These are phyloP conservation scores for Nycteola revayana DNA, from an alignment of 2,888 invertebrate genomes.

Conservation along the genomic window DNA sequence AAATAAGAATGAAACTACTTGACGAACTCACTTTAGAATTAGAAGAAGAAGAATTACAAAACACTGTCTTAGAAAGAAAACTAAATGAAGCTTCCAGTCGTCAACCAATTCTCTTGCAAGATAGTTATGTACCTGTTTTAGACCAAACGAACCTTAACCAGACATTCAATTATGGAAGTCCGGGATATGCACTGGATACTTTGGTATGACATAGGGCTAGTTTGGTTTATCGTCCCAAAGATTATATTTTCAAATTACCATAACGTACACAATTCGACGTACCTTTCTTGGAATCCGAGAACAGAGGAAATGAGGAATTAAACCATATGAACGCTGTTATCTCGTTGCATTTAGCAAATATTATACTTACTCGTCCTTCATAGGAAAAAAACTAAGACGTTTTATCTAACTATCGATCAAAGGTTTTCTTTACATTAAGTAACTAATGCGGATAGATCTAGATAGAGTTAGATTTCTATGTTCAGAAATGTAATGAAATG, in stretches of 20 bases:
- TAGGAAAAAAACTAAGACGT: no score
- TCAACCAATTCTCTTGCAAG: conserved; percentile 70
- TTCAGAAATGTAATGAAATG: no score
- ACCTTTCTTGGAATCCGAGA: no score
- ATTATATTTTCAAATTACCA: conserved; percentile 39
- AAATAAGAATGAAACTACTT: conserved; percentile 76
- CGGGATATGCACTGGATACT: conserved; percentile 68
- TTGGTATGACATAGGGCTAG: conserved; percentile 68
- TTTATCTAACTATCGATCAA: no score
- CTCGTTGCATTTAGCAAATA: no score
- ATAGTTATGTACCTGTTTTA: conserved; percentile 71
- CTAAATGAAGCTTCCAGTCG: conserved; percentile 70
- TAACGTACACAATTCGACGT: no score
- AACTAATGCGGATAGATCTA: no score
- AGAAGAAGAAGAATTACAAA: conserved; percentile 74
- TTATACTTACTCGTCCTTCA: no score
- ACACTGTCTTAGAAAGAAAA: conserved; percentile 71
- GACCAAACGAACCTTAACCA: conserved; percentile 51
- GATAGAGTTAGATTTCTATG: no score
- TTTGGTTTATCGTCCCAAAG: conserved; percentile 35
- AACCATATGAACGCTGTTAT: no score
- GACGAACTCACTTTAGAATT: conserved; percentile 79
- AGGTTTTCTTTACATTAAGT: no score
- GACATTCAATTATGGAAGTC: conserved; percentile 33
- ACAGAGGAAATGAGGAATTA: no score